Evolutionary conservation across 1,140 invertebrate species (phyloP).

Genomic region (Zaprionus tsacasi): DNA sequence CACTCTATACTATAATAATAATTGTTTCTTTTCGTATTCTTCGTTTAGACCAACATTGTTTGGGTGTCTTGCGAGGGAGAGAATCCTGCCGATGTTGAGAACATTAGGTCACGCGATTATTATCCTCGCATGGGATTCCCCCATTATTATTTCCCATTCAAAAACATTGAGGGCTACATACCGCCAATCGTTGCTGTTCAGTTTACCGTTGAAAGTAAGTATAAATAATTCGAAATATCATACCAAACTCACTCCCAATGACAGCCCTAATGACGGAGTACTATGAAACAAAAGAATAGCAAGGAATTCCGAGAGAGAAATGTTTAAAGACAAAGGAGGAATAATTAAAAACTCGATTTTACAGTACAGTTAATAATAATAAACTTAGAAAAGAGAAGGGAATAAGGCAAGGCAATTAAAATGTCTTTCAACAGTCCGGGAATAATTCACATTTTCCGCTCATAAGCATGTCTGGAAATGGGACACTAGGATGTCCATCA

Average conservation of each 20-base stretch:
- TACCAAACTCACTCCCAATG: too few relatives aligned
- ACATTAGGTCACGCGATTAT: slow-evolving; percentile 93
- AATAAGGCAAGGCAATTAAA: slow-evolving; percentile 1
- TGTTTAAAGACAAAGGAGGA: slow-evolving; percentile 2
- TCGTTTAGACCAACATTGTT: slow-evolving; percentile 88
- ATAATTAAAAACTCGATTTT: slow-evolving; percentile 38
- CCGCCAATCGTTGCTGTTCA: slow-evolving; percentile 95
- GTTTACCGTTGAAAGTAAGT: slow-evolving; percentile 93
- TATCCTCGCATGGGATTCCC: slow-evolving; percentile 91
- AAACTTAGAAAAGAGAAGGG: slow-evolving; percentile 17
- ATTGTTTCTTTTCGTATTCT: slow-evolving; percentile 15
- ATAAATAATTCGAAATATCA: neutral
- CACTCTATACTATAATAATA: neutral
- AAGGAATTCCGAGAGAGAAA: slow-evolving; percentile 11
- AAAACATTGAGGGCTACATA: slow-evolving; percentile 92
- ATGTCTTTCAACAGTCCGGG: too few relatives aligned
- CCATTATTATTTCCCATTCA: slow-evolving; percentile 92
- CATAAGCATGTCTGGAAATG: neutral
- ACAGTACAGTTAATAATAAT: slow-evolving; percentile 46
- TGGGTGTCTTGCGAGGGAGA: slow-evolving; percentile 96
- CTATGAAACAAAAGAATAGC: slow-evolving; percentile 14
- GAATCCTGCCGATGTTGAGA: slow-evolving; percentile 95
- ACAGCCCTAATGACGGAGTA: neutral
- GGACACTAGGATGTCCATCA: neutral
- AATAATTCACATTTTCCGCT: neutral